Base-by-base conservation (phyloP, 2,888 invertebrate genomes). In the Pecten maximus region DNA sequence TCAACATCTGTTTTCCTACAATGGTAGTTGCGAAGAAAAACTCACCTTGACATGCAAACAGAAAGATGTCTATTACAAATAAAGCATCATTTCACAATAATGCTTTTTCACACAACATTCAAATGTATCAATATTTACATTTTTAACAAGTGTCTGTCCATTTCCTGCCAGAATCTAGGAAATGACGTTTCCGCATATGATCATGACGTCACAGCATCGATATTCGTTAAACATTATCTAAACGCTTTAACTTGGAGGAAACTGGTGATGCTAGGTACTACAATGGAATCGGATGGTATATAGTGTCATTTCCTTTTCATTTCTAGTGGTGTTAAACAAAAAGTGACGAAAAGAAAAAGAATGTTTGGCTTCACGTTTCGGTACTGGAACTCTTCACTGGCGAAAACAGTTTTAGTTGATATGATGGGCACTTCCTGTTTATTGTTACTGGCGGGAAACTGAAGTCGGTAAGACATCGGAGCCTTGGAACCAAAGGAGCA, bases 151-250 rank as follows among this genome's bases (percentile, higher is more conserved):
- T 74, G 74, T 74, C 74, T 74, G 74, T 74, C 74, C 74, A 74
- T 74, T 74, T 74, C 74, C 74, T 74, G 74, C 74, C 40, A 87
- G 87, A 88, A 44, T 74, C 60, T 60, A 88, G 94, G 93, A 94
- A 93, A 91, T 94, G 93, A 94, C 94, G 93, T 92, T 92, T 89
- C 88, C 89, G 92, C 93, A 93, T 91, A 90, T 91, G 93, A 92
- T 88, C 28, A 89, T 93, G 93, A 93, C 94, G 94, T 93, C 92
- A 93, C 91, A 91, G 91, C 40, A 93, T 93, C 88, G 90, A 91
- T 74, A 74, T 35, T 74, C 74, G 74, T 74, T 35, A 10, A 28
- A 74, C 74, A 35, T 74, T 35, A 0, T 74, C 35, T 74, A 35
- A 74, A 74, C 35, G 28, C 0, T 28, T 74, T 2, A 35, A 28